These are phyloP conservation scores for Cremastobaeus sp. DNA, from an alignment of 2,888 invertebrate genomes.

Conservation along the genomic window DNA sequence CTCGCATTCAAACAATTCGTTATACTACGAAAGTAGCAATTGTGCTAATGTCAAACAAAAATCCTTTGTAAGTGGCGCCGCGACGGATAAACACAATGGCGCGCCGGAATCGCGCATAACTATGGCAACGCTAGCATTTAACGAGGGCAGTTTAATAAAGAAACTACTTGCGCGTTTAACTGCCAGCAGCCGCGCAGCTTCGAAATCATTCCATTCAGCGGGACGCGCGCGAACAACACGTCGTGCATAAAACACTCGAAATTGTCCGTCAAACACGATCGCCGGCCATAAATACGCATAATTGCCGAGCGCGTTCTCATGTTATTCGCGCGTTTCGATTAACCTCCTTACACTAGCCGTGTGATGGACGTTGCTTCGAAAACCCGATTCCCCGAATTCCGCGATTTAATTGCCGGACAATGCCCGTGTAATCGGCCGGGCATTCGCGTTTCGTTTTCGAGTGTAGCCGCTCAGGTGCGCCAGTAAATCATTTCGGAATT, in stretches of 20 bases:
- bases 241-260: conserved; percentile 21
- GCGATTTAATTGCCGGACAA: conserved; percentile 1
- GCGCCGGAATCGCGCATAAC: conserved; percentile 20
- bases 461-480: no score
- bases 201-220: conserved; percentile 28
- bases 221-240: neutral
- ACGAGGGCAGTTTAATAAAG: conserved; percentile 33
- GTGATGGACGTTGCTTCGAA: conserved; percentile 7
- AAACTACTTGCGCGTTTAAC: conserved; percentile 22
- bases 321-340: conserved; percentile 34
- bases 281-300: conserved; percentile 32
- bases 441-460: no score
- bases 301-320: conserved; percentile 30
- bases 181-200: conserved; percentile 9
- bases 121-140: conserved; percentile 23
- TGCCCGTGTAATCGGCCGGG: no score
- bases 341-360: conserved; percentile 21
- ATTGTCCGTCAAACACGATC: conserved; percentile 25
- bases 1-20: no score
- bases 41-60: conserved; percentile 9
- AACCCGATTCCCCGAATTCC: conserved; percentile 7
- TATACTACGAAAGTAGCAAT: conserved; percentile 14
- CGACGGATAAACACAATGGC: conserved; percentile 8
- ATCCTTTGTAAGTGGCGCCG: conserved; percentile 13
- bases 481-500: no score